Base-by-base conservation (phyloP, 2,888 invertebrate genomes). In the Drosophila gaucha region DNA sequence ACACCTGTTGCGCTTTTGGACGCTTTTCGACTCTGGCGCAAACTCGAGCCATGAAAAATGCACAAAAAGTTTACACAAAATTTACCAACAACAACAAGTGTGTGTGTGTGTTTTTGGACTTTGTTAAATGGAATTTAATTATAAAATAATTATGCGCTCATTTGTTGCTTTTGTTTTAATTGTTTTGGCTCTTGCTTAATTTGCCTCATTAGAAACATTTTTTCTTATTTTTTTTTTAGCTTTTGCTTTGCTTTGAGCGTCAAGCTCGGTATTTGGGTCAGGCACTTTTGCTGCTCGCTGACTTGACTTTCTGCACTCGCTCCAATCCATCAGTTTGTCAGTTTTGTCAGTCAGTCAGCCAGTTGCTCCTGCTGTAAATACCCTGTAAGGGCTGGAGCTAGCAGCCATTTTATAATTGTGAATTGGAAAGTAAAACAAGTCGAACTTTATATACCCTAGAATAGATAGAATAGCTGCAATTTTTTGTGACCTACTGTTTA, bases 101-200 rank as follows among this genome's bases (percentile, higher is more conserved):
- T 46, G 30, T 58, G 33, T 57, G 47, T 46, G 39, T 63, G 51
- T 47, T 62, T 57, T 56, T 64, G 57, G 77, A 69, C 74, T 73
- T 66, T 58, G 82, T 67, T 87, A 84, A 84, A 84, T 78, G 87
- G 88, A 88, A 84, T 84, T 88, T 84, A 84, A 84, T 88, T 84
- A 84, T 78, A 88, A 84, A 84, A 88, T 88, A 84, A 84, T 88
- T 84, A 88, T 75, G 73, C 80, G 85, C 85, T 84, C 86, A 88
- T 83, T 75, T 80, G 80, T 77, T 79, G 66, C 59, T 59, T 71
- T 80, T 80, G 87, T 72, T 80, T 85, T 87, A 82, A 82, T 82
- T 87, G 82, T 87, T 87, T 87, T 72, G 82, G 67, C 75, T 74
- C 78, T 82, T 80, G 86, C 82, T 70, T 87, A 85, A 87, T 80